Conservation (phyloP, 2,113 vertebrate genomes). For the Otus sunia region DNA sequence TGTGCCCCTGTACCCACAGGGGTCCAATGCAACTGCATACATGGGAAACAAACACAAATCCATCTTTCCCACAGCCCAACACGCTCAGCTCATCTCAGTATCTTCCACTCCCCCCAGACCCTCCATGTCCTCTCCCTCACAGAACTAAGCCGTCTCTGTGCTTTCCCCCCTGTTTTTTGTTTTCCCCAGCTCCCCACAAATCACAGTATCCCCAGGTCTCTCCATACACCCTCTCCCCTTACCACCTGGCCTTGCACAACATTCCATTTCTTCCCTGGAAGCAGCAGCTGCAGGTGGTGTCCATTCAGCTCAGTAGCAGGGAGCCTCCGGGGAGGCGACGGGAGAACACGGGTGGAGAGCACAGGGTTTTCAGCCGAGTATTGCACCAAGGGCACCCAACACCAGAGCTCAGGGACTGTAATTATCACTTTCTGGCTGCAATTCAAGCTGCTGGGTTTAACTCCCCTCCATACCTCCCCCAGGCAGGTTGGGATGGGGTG, state of each 20-base stretch:
- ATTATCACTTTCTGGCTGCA: background rate
- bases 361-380: fast-evolving
- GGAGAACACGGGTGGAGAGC: fast-evolving
- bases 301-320: fast-evolving
- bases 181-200: background rate
- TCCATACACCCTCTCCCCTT: background rate
- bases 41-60: fast-evolving
- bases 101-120: fast-evolving
- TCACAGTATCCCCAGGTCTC: background rate
- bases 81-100: background rate
- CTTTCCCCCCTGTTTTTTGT: fast-evolving
- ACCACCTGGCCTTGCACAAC: no score
- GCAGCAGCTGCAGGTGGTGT: background rate
- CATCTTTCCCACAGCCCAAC: background rate
- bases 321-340: fast-evolving
- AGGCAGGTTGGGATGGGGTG: background rate
- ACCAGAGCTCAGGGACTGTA: background rate
- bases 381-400: background rate
- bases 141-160: no score
- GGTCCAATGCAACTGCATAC: fast-evolving
- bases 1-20: fast-evolving
- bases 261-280: no score
- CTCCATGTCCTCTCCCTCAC: background rate
- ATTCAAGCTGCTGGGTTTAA: fast-evolving
- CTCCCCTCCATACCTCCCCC: no score